Evolutionary conservation across 2,888 invertebrate genomes (phyloP).

Genomic region (Orthosia cruda): DNA sequence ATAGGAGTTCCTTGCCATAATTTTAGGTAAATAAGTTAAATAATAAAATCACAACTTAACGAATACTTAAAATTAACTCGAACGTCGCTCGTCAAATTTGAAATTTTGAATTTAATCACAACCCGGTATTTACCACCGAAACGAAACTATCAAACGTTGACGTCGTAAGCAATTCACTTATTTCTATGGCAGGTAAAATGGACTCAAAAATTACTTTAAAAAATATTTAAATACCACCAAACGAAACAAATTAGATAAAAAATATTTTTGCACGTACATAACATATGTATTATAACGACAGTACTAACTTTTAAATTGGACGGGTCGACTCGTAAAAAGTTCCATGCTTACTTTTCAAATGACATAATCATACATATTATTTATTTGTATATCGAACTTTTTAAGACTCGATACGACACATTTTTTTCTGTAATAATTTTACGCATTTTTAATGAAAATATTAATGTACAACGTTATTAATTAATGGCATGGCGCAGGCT

Average conservation of each 20-base stretch:
- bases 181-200: conserved; percentile 90
- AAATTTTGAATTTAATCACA: conserved; percentile 82
- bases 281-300: conserved; percentile 54
- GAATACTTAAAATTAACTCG: conserved; percentile 91
- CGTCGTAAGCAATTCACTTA: conserved; percentile 87
- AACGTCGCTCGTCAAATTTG: conserved; percentile 81
- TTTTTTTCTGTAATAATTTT: conserved; percentile 57
- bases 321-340: conserved; percentile 47
- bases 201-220: conserved; percentile 86
- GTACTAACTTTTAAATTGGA: conserved; percentile 48
- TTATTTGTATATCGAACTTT: conserved; percentile 55
- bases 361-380: conserved; percentile 27
- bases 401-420: conserved; percentile 48
- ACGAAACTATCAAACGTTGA: conserved; percentile 73
- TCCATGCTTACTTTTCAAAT: conserved; percentile 46
- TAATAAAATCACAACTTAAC: conserved; percentile 91
- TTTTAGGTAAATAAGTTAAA: conserved; percentile 91
- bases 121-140: conserved; percentile 60
- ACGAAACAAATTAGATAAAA: conserved; percentile 82
- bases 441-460: conserved; percentile 54
- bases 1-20: conserved; percentile 91
- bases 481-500: conserved; percentile 56
- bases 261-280: conserved; percentile 72
- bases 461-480: conserved; percentile 65
- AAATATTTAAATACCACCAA: conserved; percentile 84